phyloP scores from a whole-genome alignment of 2,113 vertebrate genomes.

The Philantomba maxwellii region DNA sequence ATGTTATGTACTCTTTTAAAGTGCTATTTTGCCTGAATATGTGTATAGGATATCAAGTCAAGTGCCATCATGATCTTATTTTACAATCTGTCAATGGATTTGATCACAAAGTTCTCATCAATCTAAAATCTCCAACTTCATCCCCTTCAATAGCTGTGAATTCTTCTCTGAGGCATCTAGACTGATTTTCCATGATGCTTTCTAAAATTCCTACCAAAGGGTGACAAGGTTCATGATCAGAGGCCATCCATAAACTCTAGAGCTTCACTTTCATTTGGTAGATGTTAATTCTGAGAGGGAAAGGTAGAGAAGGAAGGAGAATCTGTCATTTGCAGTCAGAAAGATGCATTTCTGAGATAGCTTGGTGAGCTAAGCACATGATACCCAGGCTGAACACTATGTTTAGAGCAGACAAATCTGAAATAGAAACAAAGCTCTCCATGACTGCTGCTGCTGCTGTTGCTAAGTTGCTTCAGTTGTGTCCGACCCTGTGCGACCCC shows the following conservation, averaged over 20 bases:
- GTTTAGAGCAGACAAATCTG: neutral
- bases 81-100: neutral
- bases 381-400: neutral
- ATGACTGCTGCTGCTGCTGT: too few species aligned
- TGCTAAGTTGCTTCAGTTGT: too few species aligned
- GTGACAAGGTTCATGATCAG: neutral
- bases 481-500: too few species aligned
- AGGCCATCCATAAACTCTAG: neutral
- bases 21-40: neutral
- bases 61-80: neutral
- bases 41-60: neutral
- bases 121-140: neutral
- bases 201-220: neutral
- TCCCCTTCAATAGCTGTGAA: neutral
- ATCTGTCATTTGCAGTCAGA: neutral
- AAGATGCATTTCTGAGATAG: neutral
- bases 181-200: neutral
- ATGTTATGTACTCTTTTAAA: neutral
- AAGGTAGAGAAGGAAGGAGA: neutral
- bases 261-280: neutral
- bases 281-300: neutral
- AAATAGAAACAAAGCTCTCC: neutral
- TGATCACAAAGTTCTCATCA: neutral
- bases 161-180: neutral
- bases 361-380: neutral